Conservation (phyloP, 2,888 invertebrate species). For the Leucania comma region DNA sequence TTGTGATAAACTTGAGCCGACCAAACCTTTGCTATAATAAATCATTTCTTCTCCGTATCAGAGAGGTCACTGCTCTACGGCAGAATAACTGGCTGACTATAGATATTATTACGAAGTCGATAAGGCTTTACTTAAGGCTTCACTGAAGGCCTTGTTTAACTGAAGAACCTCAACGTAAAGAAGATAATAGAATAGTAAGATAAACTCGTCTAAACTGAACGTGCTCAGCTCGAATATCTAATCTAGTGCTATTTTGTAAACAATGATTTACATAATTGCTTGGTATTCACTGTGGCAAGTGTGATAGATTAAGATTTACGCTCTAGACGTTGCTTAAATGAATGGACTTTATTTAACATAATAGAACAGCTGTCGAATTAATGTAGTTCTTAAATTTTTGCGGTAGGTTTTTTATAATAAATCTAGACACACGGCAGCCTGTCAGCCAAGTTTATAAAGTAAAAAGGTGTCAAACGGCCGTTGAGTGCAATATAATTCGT, state of each 20-base stretch:
- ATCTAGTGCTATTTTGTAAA: constrained; percentile 53
- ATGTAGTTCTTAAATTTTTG: neutral
- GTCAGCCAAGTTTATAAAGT: no score
- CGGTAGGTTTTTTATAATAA: no score
- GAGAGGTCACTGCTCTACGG: neutral
- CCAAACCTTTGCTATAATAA: neutral
- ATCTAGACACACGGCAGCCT: no score
- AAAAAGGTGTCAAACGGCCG: no score
- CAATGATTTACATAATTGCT: constrained; percentile 56
- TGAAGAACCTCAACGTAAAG: constrained; percentile 22
- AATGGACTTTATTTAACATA: constrained; percentile 21
- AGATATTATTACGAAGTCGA: constrained; percentile 21
- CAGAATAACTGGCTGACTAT: neutral
- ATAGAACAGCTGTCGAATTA: constrained; percentile 18
- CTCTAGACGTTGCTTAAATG: constrained; percentile 28
- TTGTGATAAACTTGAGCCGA: no score
- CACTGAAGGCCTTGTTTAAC: constrained; percentile 13
- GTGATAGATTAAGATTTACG: constrained; percentile 45
- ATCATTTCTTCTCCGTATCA: no score
- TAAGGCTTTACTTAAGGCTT: constrained; percentile 19
- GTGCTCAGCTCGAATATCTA: constrained; percentile 41
- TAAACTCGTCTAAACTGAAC: constrained; percentile 37
- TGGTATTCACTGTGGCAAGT: constrained; percentile 45
- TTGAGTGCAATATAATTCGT: no score
- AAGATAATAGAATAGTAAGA: constrained; percentile 47